Evolutionary conservation across 2,888 invertebrate genomes (phyloP).

Genomic region (Eupeodes latifasciatus): DNA sequence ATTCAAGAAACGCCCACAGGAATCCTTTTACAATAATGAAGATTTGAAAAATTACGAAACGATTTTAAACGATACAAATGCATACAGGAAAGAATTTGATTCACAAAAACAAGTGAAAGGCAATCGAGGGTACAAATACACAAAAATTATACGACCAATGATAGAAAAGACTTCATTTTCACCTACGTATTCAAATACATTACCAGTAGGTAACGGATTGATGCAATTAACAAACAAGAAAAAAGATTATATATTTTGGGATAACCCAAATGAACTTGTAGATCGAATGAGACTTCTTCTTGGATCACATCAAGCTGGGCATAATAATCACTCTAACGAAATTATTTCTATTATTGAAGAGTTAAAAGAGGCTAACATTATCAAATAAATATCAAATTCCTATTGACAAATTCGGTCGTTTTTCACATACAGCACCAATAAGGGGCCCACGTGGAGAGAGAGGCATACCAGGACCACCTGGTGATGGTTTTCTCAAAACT

Average conservation of each 20-base stretch:
- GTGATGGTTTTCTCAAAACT: neutral
- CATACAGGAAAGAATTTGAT: constrained; percentile 37
- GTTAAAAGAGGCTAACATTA: neutral
- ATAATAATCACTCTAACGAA: neutral
- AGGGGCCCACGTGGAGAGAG: neutral
- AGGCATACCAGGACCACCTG: neutral
- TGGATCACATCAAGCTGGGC: neutral
- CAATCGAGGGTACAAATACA: no score
- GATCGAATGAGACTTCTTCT: neutral
- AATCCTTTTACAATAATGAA: no score
- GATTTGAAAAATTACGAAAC: no score
- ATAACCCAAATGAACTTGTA: no score
- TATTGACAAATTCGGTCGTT: neutral
- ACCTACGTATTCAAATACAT: no score
- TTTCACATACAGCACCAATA: neutral
- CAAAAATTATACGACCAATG: no score
- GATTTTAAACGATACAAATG: neutral
- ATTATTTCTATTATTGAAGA: neutral
- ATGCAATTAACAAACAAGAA: constrained; percentile 40
- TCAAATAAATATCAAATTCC: neutral
- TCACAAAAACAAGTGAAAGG: no score
- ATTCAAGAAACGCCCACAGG: no score
- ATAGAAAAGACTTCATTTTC: no score
- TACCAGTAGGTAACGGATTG: no score
- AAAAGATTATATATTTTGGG: neutral